Evolutionary conservation across 2,113 vertebrate genomes (phyloP).

Genomic region (Onychostoma macrolepis): DNA sequence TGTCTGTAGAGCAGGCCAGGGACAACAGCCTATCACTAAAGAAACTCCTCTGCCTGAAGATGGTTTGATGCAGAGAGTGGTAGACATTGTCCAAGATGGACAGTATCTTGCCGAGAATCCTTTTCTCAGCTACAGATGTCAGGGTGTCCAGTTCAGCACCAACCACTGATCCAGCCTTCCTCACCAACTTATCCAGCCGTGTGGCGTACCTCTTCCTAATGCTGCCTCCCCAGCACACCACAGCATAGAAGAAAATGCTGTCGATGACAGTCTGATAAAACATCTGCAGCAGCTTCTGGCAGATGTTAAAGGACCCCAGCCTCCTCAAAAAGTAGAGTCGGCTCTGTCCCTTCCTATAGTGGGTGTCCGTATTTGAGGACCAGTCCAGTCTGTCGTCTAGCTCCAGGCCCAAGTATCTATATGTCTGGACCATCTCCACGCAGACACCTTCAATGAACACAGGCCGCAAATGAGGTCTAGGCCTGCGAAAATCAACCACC

Average conservation of each 20-base stretch:
- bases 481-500: too few relatives aligned
- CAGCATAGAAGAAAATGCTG: too few relatives aligned
- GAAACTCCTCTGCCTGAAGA: neutral
- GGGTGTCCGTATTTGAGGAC: neutral
- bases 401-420: neutral
- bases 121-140: too few relatives aligned
- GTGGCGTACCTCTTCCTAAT: too few relatives aligned
- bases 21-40: neutral
- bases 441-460: too few relatives aligned
- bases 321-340: neutral
- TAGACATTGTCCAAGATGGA: neutral
- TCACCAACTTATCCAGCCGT: too few relatives aligned
- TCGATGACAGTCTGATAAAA: neutral
- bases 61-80: neutral
- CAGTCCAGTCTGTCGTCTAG: neutral
- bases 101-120: too few relatives aligned
- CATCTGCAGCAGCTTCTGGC: neutral
- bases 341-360: neutral
- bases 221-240: too few relatives aligned
- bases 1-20: neutral
- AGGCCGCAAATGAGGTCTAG: too few relatives aligned
- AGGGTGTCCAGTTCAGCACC: too few relatives aligned
- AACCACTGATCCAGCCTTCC: too few relatives aligned
- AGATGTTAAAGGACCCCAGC: neutral
- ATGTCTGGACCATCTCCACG: neutral